A percentile compares a stretch with the other conserved stretches of the same genome.
phyloP scores from a whole-genome alignment of 2,888 invertebrate genomes.

The Mylabris sibirica region DNA sequence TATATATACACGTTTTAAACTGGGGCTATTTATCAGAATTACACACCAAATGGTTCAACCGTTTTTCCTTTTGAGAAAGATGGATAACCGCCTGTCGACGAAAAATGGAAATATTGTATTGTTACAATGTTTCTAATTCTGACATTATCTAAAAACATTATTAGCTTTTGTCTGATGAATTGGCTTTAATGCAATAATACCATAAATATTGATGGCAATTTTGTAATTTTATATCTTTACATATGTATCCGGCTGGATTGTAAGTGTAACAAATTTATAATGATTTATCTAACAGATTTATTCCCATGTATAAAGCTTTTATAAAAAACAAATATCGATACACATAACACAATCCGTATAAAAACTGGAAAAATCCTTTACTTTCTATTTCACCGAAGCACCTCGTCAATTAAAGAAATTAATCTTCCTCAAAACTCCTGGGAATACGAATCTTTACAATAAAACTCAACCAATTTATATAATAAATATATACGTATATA shows the following conservation, averaged over 20 bases:
- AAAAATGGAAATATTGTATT: slow-evolving; percentile 58
- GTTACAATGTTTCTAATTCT: slow-evolving; percentile 47
- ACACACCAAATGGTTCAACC: slow-evolving; percentile 39
- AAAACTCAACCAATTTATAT: background rate
- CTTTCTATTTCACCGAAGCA: background rate
- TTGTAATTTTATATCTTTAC: slow-evolving; percentile 17
- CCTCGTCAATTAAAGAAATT: background rate
- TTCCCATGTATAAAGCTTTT: background rate
- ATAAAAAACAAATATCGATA: background rate
- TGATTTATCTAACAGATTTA: slow-evolving; percentile 9
- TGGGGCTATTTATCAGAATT: slow-evolving; percentile 47
- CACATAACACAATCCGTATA: background rate
- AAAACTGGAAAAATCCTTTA: background rate
- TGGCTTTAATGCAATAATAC: slow-evolving; percentile 39
- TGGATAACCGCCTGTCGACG: slow-evolving; percentile 48
- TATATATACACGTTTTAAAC: slow-evolving; percentile 39
- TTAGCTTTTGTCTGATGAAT: slow-evolving; percentile 44
- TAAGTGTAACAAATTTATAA: slow-evolving; percentile 10
- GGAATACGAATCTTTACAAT: background rate
- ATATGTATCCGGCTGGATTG: slow-evolving; percentile 26
- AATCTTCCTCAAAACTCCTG: background rate
- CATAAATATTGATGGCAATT: slow-evolving; percentile 38
- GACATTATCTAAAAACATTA: slow-evolving; percentile 57
- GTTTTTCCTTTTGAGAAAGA: slow-evolving; percentile 49
- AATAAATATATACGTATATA: background rate